phyloP scores from a whole-genome alignment of 2,113 vertebrate genomes.

The Hassar affinis region DNA sequence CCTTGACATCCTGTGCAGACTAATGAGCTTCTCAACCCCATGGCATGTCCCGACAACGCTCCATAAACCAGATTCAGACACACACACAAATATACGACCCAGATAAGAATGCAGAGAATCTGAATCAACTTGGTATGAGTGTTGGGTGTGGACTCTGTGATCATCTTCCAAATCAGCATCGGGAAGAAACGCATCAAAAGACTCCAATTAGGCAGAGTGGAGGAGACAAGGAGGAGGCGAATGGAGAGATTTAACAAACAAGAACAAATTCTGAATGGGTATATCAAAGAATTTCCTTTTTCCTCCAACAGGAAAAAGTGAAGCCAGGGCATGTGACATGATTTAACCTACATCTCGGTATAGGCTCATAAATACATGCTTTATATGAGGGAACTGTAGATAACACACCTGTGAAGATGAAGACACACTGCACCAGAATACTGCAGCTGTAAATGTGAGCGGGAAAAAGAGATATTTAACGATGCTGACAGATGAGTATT shows the following conservation, averaged over 20 bases:
- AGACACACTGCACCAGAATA: background rate
- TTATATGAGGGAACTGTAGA: conserved; percentile 4
- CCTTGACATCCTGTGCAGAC: background rate
- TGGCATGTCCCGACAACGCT: background rate
- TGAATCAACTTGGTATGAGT: conserved; percentile 47
- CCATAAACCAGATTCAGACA: conserved; percentile 17
- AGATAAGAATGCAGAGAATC: conserved; percentile 53
- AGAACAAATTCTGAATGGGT: background rate
- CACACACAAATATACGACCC: conserved; percentile 55
- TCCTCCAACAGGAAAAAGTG: background rate
- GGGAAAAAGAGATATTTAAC: background rate
- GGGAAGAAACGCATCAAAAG: conserved; percentile 58
- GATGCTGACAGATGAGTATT: background rate
- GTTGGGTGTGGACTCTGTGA: conserved; percentile 56
- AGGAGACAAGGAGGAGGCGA: conserved; percentile 59
- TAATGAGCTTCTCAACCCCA: background rate
- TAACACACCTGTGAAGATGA: background rate
- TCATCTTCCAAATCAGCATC: conserved; percentile 50
- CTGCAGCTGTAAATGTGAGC: background rate
- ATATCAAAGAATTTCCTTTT: background rate
- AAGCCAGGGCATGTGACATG: background rate
- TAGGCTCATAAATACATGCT: background rate
- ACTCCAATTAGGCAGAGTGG: conserved; percentile 65
- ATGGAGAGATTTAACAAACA: conserved; percentile 52
- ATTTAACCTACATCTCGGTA: background rate